These are phyloP conservation scores for Zeugodacus cucurbitae DNA, from an alignment of 1,140 invertebrate species.

Conservation along the genomic window DNA sequence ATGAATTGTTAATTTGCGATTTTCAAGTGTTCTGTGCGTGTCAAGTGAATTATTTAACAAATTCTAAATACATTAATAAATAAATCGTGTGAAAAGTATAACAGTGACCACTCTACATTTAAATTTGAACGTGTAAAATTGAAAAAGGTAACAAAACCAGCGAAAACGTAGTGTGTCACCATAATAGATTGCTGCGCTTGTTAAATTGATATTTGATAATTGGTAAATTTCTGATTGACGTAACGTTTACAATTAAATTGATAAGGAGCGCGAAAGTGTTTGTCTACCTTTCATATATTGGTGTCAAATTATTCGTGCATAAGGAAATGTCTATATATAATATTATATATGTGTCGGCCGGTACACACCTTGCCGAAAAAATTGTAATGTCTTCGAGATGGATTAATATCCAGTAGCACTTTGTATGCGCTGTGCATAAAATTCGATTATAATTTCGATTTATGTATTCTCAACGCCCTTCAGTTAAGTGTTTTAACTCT, in stretches of 20 bases:
- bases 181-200: not conserved
- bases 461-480: no score
- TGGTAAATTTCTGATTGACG: not conserved
- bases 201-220: not conserved
- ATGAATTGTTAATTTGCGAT: not conserved
- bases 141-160: not conserved
- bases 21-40: not conserved
- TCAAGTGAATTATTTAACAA: not conserved
- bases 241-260: not conserved
- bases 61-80: not conserved
- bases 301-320: not conserved
- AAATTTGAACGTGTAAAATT: not conserved
- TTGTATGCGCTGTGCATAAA: no score
- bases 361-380: not conserved
- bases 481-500: no score
- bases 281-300: not conserved
- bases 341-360: no score
- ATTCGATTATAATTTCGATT: not conserved
- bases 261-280: not conserved
- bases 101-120: not conserved
- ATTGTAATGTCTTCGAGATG: not conserved
- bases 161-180: not conserved
- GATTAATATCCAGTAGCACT: no score
- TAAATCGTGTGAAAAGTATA: not conserved
- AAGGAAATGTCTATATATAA: not conserved